A percentile compares a stretch with the other conserved stretches of the same genome.
Conservation (phyloP, 2,113 vertebrate genomes). For the Sinocyclocheilus grahami region DNA sequence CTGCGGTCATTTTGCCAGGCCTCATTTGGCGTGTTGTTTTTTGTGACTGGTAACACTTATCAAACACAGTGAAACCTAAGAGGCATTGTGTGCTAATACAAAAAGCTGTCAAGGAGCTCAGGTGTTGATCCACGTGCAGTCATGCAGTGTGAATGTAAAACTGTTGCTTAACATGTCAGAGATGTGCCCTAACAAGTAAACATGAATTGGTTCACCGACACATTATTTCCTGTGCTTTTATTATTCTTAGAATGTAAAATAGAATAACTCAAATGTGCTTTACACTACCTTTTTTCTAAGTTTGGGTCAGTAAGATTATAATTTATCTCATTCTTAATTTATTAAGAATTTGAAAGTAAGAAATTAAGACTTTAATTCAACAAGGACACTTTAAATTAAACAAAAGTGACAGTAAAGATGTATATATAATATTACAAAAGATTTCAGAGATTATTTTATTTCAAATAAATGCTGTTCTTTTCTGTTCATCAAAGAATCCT, state of each 20-base stretch:
- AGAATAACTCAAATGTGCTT: not conserved
- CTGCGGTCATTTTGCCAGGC: slow-evolving; percentile 59
- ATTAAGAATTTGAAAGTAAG: not conserved
- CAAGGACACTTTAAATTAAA: not conserved
- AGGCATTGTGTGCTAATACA: slow-evolving; percentile 34
- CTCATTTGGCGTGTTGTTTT: slow-evolving; percentile 39
- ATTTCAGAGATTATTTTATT: too few relatives aligned
- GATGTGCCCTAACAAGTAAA: not conserved
- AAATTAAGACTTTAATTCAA: not conserved
- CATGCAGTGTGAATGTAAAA: slow-evolving; percentile 8
- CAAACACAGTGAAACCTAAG: slow-evolving; percentile 60
- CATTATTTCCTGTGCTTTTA: not conserved
- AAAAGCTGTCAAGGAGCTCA: not conserved
- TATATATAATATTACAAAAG: too few relatives aligned
- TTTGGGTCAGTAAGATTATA: not conserved
- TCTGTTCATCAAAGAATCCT: not conserved
- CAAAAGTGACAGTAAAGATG: not conserved
- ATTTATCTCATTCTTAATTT: too few relatives aligned
- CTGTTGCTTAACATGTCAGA: not conserved
- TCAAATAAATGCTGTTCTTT: not conserved
- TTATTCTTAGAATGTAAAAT: not conserved
- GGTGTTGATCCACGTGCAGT: slow-evolving; percentile 24
- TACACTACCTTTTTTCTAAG: not conserved
- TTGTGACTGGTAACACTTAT: slow-evolving; percentile 55
- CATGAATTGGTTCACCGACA: not conserved